Percentiles rank a stretch among this genome's conserved stretches.
Evolutionary conservation across 2,888 invertebrate species (phyloP).

Genomic region (Lepidocyrtoides sp.): DNA sequence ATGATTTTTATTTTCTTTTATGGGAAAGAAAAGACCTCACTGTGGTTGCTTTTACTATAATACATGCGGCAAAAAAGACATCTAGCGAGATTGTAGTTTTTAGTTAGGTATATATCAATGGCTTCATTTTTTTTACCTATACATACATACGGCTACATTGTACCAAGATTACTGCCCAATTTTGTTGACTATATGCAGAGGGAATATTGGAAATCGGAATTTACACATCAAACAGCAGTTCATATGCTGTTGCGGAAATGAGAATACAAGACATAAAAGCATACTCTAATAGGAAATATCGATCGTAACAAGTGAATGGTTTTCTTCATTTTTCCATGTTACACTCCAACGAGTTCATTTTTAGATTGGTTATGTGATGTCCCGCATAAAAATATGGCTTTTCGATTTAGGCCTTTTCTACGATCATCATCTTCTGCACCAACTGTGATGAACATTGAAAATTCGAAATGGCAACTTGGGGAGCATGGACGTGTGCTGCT

Average conservation of each 20-base stretch:
- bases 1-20: conserved; percentile 22
- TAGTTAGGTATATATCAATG: too few species aligned
- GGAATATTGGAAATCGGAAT: conserved; percentile 39
- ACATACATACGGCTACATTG: neutral
- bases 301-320: conserved; percentile 54
- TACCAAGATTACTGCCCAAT: conserved; percentile 10
- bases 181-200: neutral
- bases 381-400: conserved; percentile 22
- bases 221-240: conserved; percentile 1
- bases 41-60: neutral
- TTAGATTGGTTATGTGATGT: conserved; percentile 35
- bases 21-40: neutral
- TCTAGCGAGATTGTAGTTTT: too few species aligned
- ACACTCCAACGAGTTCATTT: conserved; percentile 54
- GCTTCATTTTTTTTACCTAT: neutral
- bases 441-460: neutral
- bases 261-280: conserved; percentile 25
- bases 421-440: too few species aligned
- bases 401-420: neutral
- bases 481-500: too few species aligned
- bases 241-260: conserved; percentile 54
- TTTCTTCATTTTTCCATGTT: conserved; percentile 67
- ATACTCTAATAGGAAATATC: conserved; percentile 61
- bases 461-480: neutral
- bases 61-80: too few species aligned